A percentile compares a stretch with the other conserved stretches of the same genome.
Conservation (phyloP, 2,888 invertebrate species). For the Lacanobia oleracea region DNA sequence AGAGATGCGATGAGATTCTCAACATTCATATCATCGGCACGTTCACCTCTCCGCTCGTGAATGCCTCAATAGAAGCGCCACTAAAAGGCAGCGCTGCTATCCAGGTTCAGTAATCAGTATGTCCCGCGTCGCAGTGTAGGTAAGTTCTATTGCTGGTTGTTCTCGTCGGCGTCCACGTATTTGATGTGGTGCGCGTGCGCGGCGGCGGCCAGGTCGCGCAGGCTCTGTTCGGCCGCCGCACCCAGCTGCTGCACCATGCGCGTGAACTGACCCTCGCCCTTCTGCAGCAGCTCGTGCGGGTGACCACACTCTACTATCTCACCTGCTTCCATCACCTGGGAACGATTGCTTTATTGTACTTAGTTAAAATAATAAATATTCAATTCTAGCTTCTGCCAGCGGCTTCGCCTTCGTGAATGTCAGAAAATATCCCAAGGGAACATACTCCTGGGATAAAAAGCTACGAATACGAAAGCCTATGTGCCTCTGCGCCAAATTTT, state of each 20-base stretch:
- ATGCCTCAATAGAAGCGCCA: too few species aligned
- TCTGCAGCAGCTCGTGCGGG: constrained; percentile 92
- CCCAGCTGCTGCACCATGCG: constrained; percentile 92
- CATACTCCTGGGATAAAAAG: too few species aligned
- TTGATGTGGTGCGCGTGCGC: constrained; percentile 85
- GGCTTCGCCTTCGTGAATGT: too few species aligned
- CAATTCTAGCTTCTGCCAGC: too few species aligned
- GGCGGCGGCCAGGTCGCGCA: constrained; percentile 81
- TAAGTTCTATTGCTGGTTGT: constrained; percentile 57
- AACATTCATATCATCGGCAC: not conserved
- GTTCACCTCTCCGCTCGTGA: not conserved
- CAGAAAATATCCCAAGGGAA: too few species aligned
- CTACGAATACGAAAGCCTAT: too few species aligned
- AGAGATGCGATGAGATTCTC: too few species aligned
- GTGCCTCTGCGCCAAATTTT: too few species aligned
- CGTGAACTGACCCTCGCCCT: constrained; percentile 89
- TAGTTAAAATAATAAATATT: not conserved
- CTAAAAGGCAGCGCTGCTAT: not conserved
- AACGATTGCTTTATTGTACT: not conserved
- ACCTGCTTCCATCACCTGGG: constrained; percentile 91
- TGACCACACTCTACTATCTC: constrained; percentile 93
- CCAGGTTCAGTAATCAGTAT: not conserved
- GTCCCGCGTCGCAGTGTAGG: not conserved
- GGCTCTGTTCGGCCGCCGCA: constrained; percentile 83
- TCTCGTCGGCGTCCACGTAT: constrained; percentile 85